Percentiles rank a stretch among this genome's conserved stretches.
phyloP scores from a whole-genome alignment of 2,797 vertebrate species.

The Sciurus vulgaris region DNA sequence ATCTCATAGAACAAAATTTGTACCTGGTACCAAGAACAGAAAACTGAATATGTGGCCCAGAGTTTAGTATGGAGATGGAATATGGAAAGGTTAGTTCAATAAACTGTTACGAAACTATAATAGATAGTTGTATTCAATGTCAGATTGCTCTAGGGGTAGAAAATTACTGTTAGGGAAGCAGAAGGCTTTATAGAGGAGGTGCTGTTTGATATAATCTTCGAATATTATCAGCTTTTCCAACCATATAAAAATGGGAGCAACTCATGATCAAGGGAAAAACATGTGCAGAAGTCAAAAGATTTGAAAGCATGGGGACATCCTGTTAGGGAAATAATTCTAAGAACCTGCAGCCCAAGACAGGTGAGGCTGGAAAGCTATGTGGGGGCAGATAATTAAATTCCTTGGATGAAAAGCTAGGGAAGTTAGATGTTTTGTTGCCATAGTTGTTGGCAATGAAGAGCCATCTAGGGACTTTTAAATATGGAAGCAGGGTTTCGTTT shows the following conservation, averaged over 20 bases:
- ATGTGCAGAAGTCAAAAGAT: not conserved
- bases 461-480: not conserved
- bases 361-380: not conserved
- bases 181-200: not conserved
- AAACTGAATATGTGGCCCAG: not conserved
- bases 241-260: not conserved
- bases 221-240: slow-evolving; percentile 14
- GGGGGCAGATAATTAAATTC: not conserved
- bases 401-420: not conserved
- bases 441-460: not conserved
- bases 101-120: not conserved
- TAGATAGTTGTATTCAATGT: not conserved
- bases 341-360: not conserved
- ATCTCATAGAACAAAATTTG: not conserved
- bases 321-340: not conserved
- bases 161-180: not conserved
- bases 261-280: not conserved
- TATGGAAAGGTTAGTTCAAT: not conserved
- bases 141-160: not conserved
- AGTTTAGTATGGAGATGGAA: not conserved
- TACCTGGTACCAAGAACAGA: not conserved
- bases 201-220: not conserved
- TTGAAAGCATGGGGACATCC: not conserved
- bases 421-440: not conserved
- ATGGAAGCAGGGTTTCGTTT: not conserved